These are phyloP conservation scores for Electrona antarctica DNA, from an alignment of 2,113 vertebrate genomes.

Conservation along the genomic window DNA sequence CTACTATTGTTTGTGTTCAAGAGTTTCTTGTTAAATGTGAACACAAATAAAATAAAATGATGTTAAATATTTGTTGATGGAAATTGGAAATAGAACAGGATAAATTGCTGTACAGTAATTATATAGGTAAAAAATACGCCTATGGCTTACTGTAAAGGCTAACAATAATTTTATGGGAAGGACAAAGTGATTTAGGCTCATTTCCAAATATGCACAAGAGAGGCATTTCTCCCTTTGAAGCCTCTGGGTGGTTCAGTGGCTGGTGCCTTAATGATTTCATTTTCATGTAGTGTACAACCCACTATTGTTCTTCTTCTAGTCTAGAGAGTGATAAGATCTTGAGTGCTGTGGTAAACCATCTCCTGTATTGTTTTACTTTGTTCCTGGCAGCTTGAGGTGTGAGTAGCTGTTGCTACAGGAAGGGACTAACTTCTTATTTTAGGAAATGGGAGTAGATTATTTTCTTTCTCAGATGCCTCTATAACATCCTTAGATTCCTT, in stretches of 20 bases:
- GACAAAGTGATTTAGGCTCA: too few species aligned
- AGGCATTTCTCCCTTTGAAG: neutral
- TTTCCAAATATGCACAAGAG: too few species aligned
- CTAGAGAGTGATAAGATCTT: conserved; percentile 31
- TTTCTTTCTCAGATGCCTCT: neutral
- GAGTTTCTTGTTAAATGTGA: too few species aligned
- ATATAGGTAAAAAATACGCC: too few species aligned
- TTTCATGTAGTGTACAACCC: conserved; percentile 6
- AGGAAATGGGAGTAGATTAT: conserved; percentile 14
- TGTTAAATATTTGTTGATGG: too few species aligned
- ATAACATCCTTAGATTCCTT: neutral
- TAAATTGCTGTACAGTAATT: too few species aligned
- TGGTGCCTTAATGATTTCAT: neutral
- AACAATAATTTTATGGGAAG: too few species aligned
- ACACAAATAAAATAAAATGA: too few species aligned
- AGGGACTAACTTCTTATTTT: conserved; percentile 26
- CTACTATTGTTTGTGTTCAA: too few species aligned
- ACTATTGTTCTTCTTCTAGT: conserved; percentile 45
- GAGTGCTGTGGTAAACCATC: conserved; percentile 3
- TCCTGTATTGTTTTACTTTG: neutral
- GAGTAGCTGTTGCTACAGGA: conserved; percentile 35
- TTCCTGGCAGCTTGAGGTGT: conserved; percentile 57
- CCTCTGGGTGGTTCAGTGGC: conserved; percentile 14
- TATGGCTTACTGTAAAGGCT: too few species aligned
- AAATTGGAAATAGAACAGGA: too few species aligned